Base-by-base conservation (phyloP, 2,888 invertebrate genomes). In the Eurois occulta region DNA sequence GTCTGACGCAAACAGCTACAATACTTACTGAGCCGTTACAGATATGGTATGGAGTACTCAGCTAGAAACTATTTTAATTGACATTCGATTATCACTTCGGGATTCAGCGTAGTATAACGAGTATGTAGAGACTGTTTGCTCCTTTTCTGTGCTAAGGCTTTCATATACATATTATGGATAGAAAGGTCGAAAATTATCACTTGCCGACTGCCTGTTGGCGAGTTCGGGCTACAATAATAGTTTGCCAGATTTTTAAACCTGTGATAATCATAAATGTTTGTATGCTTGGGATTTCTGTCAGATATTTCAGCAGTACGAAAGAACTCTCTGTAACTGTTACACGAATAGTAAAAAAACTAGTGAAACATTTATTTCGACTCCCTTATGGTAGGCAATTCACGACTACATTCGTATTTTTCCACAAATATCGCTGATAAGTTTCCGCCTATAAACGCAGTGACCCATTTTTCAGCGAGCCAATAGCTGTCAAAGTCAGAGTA, bases 381-480 rank as follows among this genome's bases (percentile, higher is more conserved):
- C 13, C 7, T 21, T 2, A 32, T n/a, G 24, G 46, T 60, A 11
- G 1, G 21, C 11, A 18, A 66, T 16, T 38, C 38, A 38, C 21
- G 18, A 32, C 11, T 16, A 60, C 38, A 62, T 66, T 66, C 64
- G 70, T 67, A 73, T 81, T 75, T 77, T 84, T 52, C 41, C 35
- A 52, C 69, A 69, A 55, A 83, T 77, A 77, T 86, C 24, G 46
- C 24, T n/a, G 62, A 86, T 75, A 71, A 72, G 46, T 75, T 75
- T 68, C 79, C 46, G 74, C 60, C 52, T 67, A 69, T 83, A 64
- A 71, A 58, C 66, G 77, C 86, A 77, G 38, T 77, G 86, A 79
- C 77, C 86, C 83, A 86, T 87, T 86, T 85, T 87, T 85, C 77
- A 75, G 55, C 60, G 46, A 74, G 55, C 77, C 87, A 84, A 85